Evolutionary conservation across 2,888 invertebrate species (phyloP).

Genomic region (Drosophila robusta): DNA sequence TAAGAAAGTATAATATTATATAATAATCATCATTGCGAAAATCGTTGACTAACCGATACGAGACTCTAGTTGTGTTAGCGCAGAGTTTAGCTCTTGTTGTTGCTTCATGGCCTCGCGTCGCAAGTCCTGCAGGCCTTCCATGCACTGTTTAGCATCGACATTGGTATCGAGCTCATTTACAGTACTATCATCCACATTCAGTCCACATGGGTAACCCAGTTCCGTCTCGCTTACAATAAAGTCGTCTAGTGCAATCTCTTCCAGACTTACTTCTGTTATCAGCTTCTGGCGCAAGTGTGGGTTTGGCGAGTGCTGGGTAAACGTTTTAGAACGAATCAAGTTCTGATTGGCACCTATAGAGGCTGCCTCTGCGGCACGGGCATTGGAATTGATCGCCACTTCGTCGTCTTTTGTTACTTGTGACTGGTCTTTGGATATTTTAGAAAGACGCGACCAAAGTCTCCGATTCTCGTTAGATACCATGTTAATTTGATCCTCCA

Average conservation of each 20-base stretch:
- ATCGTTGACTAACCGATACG: slow-evolving; percentile 82
- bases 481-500: slow-evolving; percentile 92
- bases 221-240: slow-evolving; percentile 64
- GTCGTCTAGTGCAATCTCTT: slow-evolving; percentile 88
- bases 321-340: slow-evolving; percentile 88
- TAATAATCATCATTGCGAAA: background rate
- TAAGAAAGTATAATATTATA: background rate
- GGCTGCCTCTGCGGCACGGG: slow-evolving; percentile 2
- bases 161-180: slow-evolving; percentile 87
- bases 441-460: slow-evolving; percentile 90
- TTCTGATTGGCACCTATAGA: slow-evolving; percentile 79
- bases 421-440: slow-evolving; percentile 87
- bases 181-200: slow-evolving; percentile 62
- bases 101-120: slow-evolving; percentile 88
- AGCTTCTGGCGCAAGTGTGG: slow-evolving; percentile 86
- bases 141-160: slow-evolving; percentile 88
- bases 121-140: slow-evolving; percentile 87
- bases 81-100: slow-evolving; percentile 87
- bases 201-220: slow-evolving; percentile 81
- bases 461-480: slow-evolving; percentile 93
- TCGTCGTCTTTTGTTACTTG: slow-evolving; percentile 32
- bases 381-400: slow-evolving; percentile 4
- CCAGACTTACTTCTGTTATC: slow-evolving; percentile 87
- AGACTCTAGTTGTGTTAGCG: slow-evolving; percentile 82
- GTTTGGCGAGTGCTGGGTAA: slow-evolving; percentile 89